Base-by-base conservation (phyloP, 1,140 invertebrate genomes). In the Zophobas atratus region DNA sequence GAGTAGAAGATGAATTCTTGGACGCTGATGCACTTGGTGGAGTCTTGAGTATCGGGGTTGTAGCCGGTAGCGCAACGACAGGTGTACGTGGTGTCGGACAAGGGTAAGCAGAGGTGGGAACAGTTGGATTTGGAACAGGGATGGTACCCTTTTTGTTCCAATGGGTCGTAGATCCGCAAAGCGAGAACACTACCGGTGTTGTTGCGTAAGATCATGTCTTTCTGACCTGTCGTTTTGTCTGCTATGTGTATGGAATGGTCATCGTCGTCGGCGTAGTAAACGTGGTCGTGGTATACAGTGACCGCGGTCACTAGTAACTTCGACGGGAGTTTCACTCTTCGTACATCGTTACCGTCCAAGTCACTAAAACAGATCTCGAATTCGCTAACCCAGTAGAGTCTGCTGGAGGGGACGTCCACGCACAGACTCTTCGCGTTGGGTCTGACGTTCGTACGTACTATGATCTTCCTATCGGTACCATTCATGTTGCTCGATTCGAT, bases 51-150 rank as follows among this genome's bases (percentile, higher is more conserved):
- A 84, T 92, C 88, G 8, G 87, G 81, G 32, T 84, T 79, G 86
- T 93, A 96, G 0, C 96, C 95, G 38, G 92, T 89, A 1, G 95
- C 93, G 87, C 95, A 97, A 70, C 88, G 89, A 85, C 95, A 97
- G 0, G 89, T 88, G 79, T 89, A 88, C 6, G 87, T 86, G 0
- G 83, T 87, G 5, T 82, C 74, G 0, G 90, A 90, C 32, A 89
- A 87, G 6, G 95, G 93, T 70, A 97, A 85, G 86, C 96, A 97
- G 1, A 97, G 86, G 86, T 97, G 95, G 76, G 92, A 88, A 85
- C 95, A 96, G 81, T 90, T 91, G 70, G 91, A 88, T 2, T 84
- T 89, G 83, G 84, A 83, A 80, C 90, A 91, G 0, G 80, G 86
- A 82, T 90, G 94, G 84, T 80, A 84, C 5, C 88, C 88, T 1